Evolutionary conservation across 2,888 invertebrate genomes (phyloP), one percentile per base, ranked within the genome.

Genomic region (Caenorhabditis sp.): DNA sequence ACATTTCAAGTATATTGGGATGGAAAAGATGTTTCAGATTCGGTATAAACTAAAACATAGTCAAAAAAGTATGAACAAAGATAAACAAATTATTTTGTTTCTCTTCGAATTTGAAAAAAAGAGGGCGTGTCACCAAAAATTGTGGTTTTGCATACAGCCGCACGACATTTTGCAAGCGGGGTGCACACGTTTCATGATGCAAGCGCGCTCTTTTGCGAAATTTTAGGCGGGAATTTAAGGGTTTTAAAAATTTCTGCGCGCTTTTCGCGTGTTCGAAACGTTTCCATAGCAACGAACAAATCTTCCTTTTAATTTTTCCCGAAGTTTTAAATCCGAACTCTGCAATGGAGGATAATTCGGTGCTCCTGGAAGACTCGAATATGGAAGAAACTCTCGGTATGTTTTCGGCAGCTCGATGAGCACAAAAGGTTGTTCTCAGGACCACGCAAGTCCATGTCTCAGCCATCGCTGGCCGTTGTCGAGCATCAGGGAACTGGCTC

Each of bases 51-150:
- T n/a, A n/a, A n/a, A n/a, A n/a, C n/a, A n/a, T n/a, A n/a, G n/a
- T n/a, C n/a, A n/a, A n/a, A n/a, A n/a, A n/a, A n/a, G n/a, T n/a
- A n/a, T n/a, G n/a, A n/a, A n/a, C n/a, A n/a, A n/a, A n/a, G n/a
- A n/a, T n/a, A n/a, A n/a, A n/a, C n/a, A n/a, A n/a, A n/a, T n/a
- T n/a, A n/a, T n/a, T n/a, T n/a, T n/a, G n/a, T n/a, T n/a, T n/a
- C n/a, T n/a, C 24, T 66, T 56, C 66, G 66, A 46, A 66, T 66
- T 66, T 32, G n/a, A n/a, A n/a, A 56, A 66, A 66, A 56, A 46
- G 24, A 22, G 41, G 56, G 66, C 56, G 50, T 35, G 41, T 39
- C 56, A 0, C 1, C n/a, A 9, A 20, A 17, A 41, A 41, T 6
- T 43, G 8, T 3, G 1, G 13, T 5, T 17, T 65, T 3, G 66